Evolutionary conservation across 2,797 vertebrate species (phyloP).

Genomic region (Rhinatrema bivittatum): DNA sequence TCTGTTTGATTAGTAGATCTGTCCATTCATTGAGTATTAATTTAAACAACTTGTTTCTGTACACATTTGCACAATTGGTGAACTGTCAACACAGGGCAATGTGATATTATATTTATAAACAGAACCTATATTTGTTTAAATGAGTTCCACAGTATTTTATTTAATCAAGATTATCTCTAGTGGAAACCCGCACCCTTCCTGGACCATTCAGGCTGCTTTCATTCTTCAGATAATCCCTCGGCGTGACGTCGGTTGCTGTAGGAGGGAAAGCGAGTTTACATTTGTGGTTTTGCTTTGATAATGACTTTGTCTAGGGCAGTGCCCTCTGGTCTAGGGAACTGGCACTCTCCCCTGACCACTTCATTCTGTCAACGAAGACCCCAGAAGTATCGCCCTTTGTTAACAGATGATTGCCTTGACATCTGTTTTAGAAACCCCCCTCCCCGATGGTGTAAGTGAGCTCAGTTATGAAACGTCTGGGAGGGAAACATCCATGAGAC

Average conservation of each 20-base stretch:
- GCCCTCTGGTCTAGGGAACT: accelerated
- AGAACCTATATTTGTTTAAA: slow-evolving; percentile 14
- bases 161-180: background rate
- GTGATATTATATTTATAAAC: background rate
- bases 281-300: background rate
- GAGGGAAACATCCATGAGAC: too few relatives aligned
- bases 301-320: background rate
- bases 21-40: slow-evolving; percentile 8
- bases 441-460: too few relatives aligned
- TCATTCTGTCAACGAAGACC: too few relatives aligned
- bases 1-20: slow-evolving; percentile 5
- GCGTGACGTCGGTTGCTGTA: background rate
- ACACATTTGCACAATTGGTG: too few relatives aligned
- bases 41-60: too few relatives aligned
- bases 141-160: background rate
- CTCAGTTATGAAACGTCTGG: too few relatives aligned
- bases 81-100: slow-evolving; percentile 1
- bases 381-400: too few relatives aligned
- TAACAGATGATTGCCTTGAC: too few relatives aligned
- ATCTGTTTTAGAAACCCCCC: too few relatives aligned
- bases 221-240: accelerated
- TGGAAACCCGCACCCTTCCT: slow-evolving; percentile 10
- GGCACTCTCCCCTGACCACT: background rate
- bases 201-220: too few relatives aligned
- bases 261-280: background rate